These are phyloP conservation scores for Psephotus haematonotus DNA, from an alignment of 2,113 vertebrate genomes.

Conservation along the genomic window DNA sequence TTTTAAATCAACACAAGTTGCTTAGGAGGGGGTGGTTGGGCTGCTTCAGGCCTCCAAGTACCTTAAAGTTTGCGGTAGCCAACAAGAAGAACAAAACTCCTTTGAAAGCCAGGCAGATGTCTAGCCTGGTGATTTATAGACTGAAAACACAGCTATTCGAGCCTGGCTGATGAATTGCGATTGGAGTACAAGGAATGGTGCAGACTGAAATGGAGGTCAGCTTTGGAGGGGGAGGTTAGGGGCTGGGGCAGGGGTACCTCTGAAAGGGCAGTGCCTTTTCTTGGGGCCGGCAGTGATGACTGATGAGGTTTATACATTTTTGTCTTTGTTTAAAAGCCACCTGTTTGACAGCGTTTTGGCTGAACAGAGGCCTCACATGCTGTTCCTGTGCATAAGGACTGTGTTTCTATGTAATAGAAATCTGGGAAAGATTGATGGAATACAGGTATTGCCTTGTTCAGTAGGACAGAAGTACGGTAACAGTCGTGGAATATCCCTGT, in stretches of 20 bases:
- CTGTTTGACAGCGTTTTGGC: background rate
- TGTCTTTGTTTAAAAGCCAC: slow-evolving; percentile 62
- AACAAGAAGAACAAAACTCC: slow-evolving; percentile 61
- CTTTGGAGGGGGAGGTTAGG: slow-evolving; percentile 50
- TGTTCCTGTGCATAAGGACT: background rate
- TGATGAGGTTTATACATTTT: slow-evolving; percentile 60
- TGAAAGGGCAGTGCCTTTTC: slow-evolving; percentile 54
- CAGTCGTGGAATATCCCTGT: background rate
- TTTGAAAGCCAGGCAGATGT: slow-evolving; percentile 55
- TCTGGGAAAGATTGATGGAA: background rate
- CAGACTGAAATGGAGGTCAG: slow-evolving; percentile 63
- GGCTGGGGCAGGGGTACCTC: slow-evolving; percentile 48
- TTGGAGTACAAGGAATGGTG: slow-evolving; percentile 40
- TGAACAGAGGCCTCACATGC: slow-evolving; percentile 31
- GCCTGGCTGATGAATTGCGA: slow-evolving; percentile 55
- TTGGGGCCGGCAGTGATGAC: slow-evolving; percentile 30
- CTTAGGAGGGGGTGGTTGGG: slow-evolving; percentile 11
- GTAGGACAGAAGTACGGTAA: background rate
- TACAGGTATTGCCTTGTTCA: background rate
- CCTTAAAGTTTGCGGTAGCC: slow-evolving; percentile 50
- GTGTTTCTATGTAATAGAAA: background rate
- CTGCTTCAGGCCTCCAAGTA: background rate
- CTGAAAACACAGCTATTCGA: slow-evolving; percentile 60
- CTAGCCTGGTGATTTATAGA: slow-evolving; percentile 62
- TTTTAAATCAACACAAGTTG: slow-evolving; percentile 41